Percentiles rank a stretch among this genome's conserved stretches.
Evolutionary conservation across 2,888 invertebrate genomes (phyloP).

Genomic region (Griposia aprilina): DNA sequence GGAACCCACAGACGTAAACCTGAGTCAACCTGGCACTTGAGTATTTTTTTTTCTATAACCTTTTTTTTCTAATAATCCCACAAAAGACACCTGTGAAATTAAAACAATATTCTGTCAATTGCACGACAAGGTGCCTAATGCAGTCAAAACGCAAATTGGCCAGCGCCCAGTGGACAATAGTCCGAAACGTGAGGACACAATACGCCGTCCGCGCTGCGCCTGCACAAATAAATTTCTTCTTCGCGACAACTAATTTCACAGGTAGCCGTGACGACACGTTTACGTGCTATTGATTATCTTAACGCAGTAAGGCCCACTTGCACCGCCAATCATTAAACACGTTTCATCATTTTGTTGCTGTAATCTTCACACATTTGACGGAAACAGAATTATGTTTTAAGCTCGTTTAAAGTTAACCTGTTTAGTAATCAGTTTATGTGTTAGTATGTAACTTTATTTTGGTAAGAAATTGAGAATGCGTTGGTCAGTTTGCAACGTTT

Average conservation of each 20-base stretch:
- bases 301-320: constrained; percentile 9
- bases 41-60: constrained; percentile 29
- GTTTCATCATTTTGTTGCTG: no score
- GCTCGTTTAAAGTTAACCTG: no score
- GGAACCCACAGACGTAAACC: constrained; percentile 40
- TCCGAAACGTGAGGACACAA: constrained; percentile 83
- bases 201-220: constrained; percentile 60
- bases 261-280: constrained; percentile 84
- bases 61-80: constrained; percentile 39
- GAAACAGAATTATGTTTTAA: no score
- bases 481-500: constrained; percentile 2
- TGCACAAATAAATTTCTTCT: constrained; percentile 73
- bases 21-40: constrained; percentile 22
- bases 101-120: constrained; percentile 87
- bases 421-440: constrained; percentile 33
- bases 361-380: no score
- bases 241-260: constrained; percentile 80
- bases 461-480: constrained; percentile 49
- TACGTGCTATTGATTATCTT: constrained; percentile 69
- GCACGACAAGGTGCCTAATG: constrained; percentile 82
- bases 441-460: constrained; percentile 45
- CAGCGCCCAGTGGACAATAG: constrained; percentile 73
- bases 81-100: constrained; percentile 83
- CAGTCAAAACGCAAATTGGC: constrained; percentile 71
- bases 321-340: no score